Evolutionary conservation across 2,113 vertebrate genomes (phyloP).

Genomic region (Brachyhypopomus gauderio): DNA sequence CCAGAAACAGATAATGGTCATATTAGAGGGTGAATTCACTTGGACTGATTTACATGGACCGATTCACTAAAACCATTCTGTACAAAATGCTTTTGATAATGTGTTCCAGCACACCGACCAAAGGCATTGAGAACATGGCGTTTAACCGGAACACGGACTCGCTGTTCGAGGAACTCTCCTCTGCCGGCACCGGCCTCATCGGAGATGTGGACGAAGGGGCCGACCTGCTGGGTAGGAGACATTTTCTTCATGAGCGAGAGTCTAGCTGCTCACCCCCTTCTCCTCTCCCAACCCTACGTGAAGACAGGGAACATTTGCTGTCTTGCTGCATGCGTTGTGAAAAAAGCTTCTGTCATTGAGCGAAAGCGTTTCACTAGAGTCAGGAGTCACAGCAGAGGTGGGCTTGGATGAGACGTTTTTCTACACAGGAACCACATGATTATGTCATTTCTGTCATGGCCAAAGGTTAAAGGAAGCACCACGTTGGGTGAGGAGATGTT

Average conservation of each 20-base stretch:
- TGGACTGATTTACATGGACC: neutral
- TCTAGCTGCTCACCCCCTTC: neutral
- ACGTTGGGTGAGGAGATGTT: no score
- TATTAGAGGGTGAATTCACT: neutral
- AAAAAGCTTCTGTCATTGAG: no score
- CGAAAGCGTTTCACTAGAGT: no score
- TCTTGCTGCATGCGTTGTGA: no score
- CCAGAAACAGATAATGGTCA: neutral
- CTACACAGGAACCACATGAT: no score
- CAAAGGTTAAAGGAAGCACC: no score
- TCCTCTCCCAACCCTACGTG: neutral
- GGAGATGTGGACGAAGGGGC: constrained; percentile 98
- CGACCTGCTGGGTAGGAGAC: constrained; percentile 89
- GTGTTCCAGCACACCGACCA: constrained; percentile 86
- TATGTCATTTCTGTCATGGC: no score
- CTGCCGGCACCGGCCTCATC: constrained; percentile 92
- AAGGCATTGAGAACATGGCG: constrained; percentile 97
- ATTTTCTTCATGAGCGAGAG: neutral
- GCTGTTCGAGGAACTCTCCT: constrained; percentile 95
- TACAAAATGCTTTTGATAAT: neutral
- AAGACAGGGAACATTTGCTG: neutral
- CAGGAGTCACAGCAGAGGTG: no score
- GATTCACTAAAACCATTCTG: neutral
- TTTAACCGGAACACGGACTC: constrained; percentile 98
- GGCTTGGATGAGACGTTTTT: no score